These are phyloP conservation scores for Alloscopus bannaensis DNA, from an alignment of 2,888 invertebrate genomes.

Conservation along the genomic window DNA sequence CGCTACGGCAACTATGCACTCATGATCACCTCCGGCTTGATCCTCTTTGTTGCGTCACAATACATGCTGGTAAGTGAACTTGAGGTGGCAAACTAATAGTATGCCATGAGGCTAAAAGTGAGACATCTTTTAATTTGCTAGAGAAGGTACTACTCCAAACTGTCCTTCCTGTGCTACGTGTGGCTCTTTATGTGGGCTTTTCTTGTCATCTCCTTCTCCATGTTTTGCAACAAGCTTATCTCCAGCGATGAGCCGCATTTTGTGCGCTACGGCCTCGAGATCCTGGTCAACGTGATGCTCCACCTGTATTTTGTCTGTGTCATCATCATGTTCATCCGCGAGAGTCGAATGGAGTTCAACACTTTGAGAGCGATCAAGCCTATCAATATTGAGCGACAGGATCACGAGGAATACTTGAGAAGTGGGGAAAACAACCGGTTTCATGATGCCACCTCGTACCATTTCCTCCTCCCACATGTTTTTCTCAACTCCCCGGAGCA, in stretches of 20 bases:
- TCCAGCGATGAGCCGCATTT: background rate
- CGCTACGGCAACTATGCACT: conserved; percentile 18
- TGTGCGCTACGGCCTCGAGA: conserved; percentile 28
- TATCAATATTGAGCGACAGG: conserved; percentile 17
- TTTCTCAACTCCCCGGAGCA: background rate
- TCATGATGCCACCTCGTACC: conserved; percentile 22
- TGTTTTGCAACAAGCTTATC: conserved; percentile 31
- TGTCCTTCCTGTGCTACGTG: conserved; percentile 10
- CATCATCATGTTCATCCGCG: conserved; percentile 16
- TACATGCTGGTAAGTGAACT: conserved; percentile 34
- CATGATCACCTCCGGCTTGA: background rate
- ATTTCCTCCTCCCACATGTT: conserved; percentile 14
- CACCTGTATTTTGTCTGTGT: conserved; percentile 32
- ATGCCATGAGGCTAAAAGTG: background rate
- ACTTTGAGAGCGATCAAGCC: conserved; percentile 37
- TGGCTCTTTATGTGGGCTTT: conserved; percentile 14
- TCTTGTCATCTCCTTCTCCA: conserved; percentile 11
- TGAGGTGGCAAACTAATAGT: background rate
- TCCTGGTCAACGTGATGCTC: conserved; percentile 27
- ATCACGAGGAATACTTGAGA: conserved; percentile 30
- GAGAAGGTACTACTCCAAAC: background rate
- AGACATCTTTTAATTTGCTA: background rate
- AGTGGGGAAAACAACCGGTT: conserved; percentile 13
- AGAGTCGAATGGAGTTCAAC: conserved; percentile 26
- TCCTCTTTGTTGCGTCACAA: background rate